Percentiles rank a stretch among this genome's conserved stretches.
phyloP scores from a whole-genome alignment of 2,888 invertebrate genomes.

The Hirtodrosophila alboralis region DNA sequence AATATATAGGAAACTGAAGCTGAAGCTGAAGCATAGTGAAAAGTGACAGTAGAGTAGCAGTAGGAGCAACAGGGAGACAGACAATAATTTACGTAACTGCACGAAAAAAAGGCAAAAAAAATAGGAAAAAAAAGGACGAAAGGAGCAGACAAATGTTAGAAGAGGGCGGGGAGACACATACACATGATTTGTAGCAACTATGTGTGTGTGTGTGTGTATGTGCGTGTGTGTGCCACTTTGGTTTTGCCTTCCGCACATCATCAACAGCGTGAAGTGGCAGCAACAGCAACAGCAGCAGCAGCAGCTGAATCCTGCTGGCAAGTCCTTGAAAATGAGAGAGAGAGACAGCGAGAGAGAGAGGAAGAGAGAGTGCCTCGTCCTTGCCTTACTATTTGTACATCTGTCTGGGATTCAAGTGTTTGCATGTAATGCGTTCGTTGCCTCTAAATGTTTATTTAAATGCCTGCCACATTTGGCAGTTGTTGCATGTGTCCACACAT shows the following conservation, averaged over 20 bases:
- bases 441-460: constrained; percentile 75
- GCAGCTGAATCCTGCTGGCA: constrained; percentile 29
- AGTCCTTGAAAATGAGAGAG: too few species aligned
- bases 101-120: constrained; percentile 43
- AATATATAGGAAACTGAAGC: constrained; percentile 19
- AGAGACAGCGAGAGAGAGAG: too few species aligned
- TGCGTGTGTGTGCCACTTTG: constrained; percentile 57
- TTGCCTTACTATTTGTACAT: constrained; percentile 56
- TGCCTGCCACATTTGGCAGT: constrained; percentile 64
- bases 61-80: constrained; percentile 68
- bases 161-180: constrained; percentile 3
- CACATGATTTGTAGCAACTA: constrained; percentile 64
- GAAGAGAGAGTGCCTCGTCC: constrained; percentile 44
- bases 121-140: too few species aligned
- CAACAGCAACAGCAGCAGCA: too few species aligned
- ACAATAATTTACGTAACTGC: constrained; percentile 77
- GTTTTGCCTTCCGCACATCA: constrained; percentile 61
- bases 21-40: constrained; percentile 63
- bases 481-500: constrained; percentile 43
- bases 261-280: constrained; percentile 44
- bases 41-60: constrained; percentile 65
- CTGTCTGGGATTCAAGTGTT: constrained; percentile 63
- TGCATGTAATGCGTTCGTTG: constrained; percentile 61
- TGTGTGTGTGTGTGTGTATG: constrained; percentile 33
- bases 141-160: constrained; percentile 42